Evolutionary conservation across 2,888 invertebrate species (phyloP).

Genomic region (Idaea biselata): DNA sequence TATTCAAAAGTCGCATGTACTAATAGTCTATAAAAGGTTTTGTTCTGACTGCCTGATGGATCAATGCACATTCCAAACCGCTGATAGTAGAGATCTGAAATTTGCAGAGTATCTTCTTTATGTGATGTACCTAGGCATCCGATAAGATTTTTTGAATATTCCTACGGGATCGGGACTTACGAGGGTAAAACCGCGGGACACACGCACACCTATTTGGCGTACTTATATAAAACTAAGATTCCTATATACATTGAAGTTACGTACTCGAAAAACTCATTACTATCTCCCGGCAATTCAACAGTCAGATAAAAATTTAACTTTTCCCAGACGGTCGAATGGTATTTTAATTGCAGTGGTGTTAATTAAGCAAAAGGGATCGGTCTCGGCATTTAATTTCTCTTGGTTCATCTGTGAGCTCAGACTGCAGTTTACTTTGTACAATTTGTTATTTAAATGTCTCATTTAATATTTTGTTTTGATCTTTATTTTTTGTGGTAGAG

Average conservation of each 20-base stretch:
- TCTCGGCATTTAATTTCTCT: slow-evolving; percentile 19
- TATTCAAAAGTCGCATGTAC: too few species aligned
- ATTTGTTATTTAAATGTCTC: slow-evolving; percentile 27
- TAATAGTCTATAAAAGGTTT: too few species aligned
- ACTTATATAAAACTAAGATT: background rate
- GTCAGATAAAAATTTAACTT: background rate
- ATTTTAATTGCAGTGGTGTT: slow-evolving; percentile 75
- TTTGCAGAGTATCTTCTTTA: too few species aligned
- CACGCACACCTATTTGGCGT: too few species aligned
- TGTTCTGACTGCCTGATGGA: too few species aligned
- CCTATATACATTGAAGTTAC: background rate
- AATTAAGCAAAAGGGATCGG: slow-evolving; percentile 56
- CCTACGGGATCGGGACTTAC: too few species aligned
- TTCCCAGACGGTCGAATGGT: slow-evolving; percentile 48
- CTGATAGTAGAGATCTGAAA: too few species aligned
- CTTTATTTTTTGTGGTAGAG: slow-evolving; percentile 7
- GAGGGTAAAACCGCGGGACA: too few species aligned
- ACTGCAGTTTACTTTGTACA: slow-evolving; percentile 30
- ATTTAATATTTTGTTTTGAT: background rate
- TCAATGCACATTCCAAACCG: too few species aligned
- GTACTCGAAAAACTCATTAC: background rate
- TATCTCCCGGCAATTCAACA: background rate
- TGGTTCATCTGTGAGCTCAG: slow-evolving; percentile 20
- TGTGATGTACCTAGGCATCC: too few species aligned
- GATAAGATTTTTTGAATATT: too few species aligned